These are phyloP conservation scores for Uropetala carovei DNA, from an alignment of 2,888 invertebrate genomes.

Conservation along the genomic window DNA sequence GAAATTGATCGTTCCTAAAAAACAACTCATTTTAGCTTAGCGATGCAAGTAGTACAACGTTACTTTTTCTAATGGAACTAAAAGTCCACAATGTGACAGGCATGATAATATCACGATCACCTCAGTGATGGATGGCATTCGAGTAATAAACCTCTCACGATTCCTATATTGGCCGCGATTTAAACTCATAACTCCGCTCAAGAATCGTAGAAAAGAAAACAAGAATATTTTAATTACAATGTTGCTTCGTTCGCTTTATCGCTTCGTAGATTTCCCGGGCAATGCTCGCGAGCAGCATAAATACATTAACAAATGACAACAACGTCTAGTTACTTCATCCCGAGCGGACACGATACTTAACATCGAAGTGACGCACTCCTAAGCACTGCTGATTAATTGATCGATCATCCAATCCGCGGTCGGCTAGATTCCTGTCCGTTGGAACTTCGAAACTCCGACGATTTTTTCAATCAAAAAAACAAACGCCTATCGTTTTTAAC, in stretches of 20 bases:
- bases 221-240: not conserved
- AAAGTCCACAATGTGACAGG: slow-evolving; percentile 52
- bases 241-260: not conserved
- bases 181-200: not conserved
- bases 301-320: not conserved
- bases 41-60: not conserved
- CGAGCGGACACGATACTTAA: not conserved
- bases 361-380: not conserved
- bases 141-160: slow-evolving; percentile 43
- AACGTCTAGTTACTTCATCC: not conserved
- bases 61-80: slow-evolving; percentile 3
- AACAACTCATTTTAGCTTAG: not conserved
- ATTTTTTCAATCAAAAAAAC: not conserved
- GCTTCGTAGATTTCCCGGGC: not conserved
- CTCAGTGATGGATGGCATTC: slow-evolving; percentile 28
- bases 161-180: not conserved
- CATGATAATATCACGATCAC: slow-evolving; percentile 33
- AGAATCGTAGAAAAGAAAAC: not conserved
- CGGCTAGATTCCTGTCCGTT: not conserved
- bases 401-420: not conserved
- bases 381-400: slow-evolving; percentile 11
- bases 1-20: too few relatives aligned
- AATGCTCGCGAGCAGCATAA: not conserved
- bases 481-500: slow-evolving; percentile 18
- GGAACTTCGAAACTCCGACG: not conserved